Evolutionary conservation across 2,888 invertebrate genomes (phyloP).

Genomic region (Lumbricus terrestris): DNA sequence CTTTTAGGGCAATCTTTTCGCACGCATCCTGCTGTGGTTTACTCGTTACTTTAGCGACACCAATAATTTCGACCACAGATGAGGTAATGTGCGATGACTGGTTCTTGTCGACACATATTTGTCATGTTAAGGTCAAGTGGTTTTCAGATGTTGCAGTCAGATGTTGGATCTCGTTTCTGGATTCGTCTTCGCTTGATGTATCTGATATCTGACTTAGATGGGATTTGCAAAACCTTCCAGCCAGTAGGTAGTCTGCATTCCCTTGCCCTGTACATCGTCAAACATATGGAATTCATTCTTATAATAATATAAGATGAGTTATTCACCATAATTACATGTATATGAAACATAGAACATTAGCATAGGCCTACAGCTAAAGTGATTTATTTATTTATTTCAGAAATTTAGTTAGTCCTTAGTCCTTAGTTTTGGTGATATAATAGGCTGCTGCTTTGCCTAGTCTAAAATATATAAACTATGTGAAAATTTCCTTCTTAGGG

Average conservation of each 20-base stretch:
- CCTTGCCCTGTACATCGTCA: not conserved
- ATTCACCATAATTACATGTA: no score
- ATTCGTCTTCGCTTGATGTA: not conserved
- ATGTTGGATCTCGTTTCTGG: not conserved
- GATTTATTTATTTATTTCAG: no score
- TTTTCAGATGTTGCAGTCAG: not conserved
- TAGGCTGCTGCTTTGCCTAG: no score
- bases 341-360: no score
- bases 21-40: not conserved
- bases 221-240: not conserved
- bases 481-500: no score
- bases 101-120: not conserved
- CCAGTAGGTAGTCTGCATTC: constrained; percentile 10
- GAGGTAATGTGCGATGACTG: no score
- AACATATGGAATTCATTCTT: no score
- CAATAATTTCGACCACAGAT: not conserved
- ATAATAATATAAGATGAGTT: not conserved
- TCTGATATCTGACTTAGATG: not conserved
- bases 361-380: no score
- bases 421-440: no score
- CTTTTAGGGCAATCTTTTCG: not conserved
- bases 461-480: no score
- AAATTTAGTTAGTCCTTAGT: no score
- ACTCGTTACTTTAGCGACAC: not conserved
- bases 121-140: not conserved